Conservation (phyloP, 2,113 vertebrate genomes). For the Halichoeres trimaculatus region DNA sequence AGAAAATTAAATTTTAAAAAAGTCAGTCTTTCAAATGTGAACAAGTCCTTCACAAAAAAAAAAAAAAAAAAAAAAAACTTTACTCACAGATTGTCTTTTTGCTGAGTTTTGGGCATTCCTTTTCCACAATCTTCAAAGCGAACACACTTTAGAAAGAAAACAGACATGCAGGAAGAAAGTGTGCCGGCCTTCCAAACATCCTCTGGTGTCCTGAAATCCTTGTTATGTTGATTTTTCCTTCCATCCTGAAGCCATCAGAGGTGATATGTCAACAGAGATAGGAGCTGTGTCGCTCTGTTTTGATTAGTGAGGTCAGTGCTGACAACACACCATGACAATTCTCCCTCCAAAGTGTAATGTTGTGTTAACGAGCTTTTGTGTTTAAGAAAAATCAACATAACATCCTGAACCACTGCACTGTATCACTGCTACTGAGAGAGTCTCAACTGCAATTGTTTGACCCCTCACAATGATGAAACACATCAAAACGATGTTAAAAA, state of each 20-base stretch:
- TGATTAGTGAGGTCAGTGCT: conserved; percentile 37
- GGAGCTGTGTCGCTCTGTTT: conserved; percentile 20
- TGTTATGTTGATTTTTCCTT: conserved; percentile 41
- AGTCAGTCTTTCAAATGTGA: no score
- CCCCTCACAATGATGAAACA: no score
- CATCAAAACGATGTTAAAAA: no score
- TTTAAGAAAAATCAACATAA: conserved; percentile 41
- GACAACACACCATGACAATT: conserved; percentile 30
- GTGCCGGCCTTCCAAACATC: conserved; percentile 3
- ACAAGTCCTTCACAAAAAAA: no score
- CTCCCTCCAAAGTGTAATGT: background rate
- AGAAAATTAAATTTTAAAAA: no score
- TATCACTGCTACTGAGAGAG: background rate
- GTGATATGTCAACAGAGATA: conserved; percentile 33
- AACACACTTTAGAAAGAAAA: conserved; percentile 2
- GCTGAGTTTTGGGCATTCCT: background rate
- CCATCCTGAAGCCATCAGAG: conserved; percentile 22
- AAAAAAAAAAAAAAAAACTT: no score
- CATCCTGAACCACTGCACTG: conserved; percentile 21
- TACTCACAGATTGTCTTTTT: background rate
- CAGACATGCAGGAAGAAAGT: background rate
- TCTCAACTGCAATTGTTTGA: conserved; percentile 51
- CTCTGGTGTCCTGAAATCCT: conserved; percentile 13
- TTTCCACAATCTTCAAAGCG: conserved; percentile 3
- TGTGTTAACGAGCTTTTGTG: conserved; percentile 22